Conservation (phyloP, 2,113 vertebrate genomes). For the Nannospalax galili region DNA sequence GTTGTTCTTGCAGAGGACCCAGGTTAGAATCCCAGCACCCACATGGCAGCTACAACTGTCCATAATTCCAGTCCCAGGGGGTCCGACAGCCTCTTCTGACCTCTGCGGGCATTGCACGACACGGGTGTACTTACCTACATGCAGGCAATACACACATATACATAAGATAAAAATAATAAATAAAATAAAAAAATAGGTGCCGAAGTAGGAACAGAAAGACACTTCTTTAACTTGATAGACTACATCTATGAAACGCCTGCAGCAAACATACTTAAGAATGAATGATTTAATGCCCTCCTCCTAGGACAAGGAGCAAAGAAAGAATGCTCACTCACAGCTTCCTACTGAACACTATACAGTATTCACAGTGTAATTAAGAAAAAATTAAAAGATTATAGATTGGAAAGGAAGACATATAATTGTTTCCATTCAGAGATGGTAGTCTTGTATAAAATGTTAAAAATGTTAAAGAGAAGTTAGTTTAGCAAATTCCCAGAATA, state of each 20-base stretch:
- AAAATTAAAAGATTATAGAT: slow-evolving; percentile 3
- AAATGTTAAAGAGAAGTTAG: neutral
- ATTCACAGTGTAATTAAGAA: neutral
- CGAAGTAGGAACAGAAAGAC: neutral
- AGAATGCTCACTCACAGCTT: neutral
- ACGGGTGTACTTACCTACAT: too few relatives aligned
- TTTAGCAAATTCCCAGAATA: neutral
- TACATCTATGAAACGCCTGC: neutral
- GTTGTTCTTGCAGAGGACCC: too few relatives aligned
- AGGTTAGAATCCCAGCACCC: too few relatives aligned
- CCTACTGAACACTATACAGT: neutral
- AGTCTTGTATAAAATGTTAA: neutral
- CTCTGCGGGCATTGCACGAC: too few relatives aligned
- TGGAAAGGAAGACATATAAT: neutral
- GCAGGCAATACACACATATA: too few relatives aligned
- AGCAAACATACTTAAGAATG: neutral
- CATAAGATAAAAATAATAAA: too few relatives aligned
- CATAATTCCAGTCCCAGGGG: too few relatives aligned
- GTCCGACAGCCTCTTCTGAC: too few relatives aligned
- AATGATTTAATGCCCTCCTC: neutral
- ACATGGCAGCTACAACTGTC: too few relatives aligned
- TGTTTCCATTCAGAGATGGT: neutral
- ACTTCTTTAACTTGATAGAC: slow-evolving; percentile 1
- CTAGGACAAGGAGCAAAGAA: neutral
- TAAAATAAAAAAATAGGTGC: neutral